Conservation (phyloP, 2,888 invertebrate species). For the Ennomos quercinarius region DNA sequence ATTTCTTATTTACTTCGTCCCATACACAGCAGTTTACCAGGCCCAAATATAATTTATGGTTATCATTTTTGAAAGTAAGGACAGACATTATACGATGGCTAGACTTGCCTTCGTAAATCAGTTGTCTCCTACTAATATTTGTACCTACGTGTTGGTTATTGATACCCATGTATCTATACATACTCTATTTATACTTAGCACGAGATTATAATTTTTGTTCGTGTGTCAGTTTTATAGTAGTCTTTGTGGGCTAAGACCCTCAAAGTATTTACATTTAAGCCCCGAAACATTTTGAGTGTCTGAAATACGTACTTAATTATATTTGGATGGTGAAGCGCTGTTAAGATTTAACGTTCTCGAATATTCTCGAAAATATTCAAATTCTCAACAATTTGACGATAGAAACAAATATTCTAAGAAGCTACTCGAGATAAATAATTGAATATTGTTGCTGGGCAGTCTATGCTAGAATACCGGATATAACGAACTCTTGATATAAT, state of each 20-base stretch:
- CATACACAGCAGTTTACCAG: too few relatives aligned
- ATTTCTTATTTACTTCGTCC: too few relatives aligned
- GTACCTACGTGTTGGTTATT: too few relatives aligned
- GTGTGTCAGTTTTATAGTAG: not conserved
- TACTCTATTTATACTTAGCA: too few relatives aligned
- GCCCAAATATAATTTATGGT: too few relatives aligned
- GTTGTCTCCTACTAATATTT: too few relatives aligned
- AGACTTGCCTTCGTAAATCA: too few relatives aligned
- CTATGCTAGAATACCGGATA: not conserved
- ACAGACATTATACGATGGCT: too few relatives aligned
- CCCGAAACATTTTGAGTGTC: constrained; percentile 26
- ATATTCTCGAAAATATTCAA: constrained; percentile 10
- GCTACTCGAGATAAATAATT: constrained; percentile 1
- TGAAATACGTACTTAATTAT: constrained; percentile 37
- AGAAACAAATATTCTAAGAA: too few relatives aligned
- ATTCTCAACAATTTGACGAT: constrained; percentile 11
- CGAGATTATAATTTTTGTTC: too few relatives aligned
- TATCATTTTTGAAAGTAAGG: too few relatives aligned
- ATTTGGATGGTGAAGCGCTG: constrained; percentile 30
- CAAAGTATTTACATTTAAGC: constrained; percentile 35
- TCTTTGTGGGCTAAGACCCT: constrained; percentile 8
- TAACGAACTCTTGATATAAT: not conserved
- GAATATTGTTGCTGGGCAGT: not conserved
- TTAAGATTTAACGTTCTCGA: constrained; percentile 30
- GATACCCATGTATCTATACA: too few relatives aligned